phyloP scores from a whole-genome alignment of 2,888 invertebrate species.

The Tridacna gigas region DNA sequence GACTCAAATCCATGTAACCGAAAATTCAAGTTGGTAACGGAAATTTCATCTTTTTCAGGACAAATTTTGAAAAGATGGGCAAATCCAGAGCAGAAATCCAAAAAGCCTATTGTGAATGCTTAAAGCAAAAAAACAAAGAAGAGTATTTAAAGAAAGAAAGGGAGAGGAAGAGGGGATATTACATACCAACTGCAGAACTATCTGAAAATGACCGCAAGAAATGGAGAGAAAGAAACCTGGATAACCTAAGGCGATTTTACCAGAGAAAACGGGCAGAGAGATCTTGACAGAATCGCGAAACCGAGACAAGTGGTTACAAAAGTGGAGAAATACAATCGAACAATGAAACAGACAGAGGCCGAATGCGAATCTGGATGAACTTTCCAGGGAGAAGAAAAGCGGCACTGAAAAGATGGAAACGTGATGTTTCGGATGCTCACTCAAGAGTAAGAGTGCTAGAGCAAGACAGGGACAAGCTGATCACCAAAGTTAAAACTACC shows the following conservation, averaged over 20 bases:
- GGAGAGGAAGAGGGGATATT: slow-evolving; percentile 36
- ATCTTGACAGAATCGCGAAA: neutral
- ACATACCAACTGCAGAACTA: slow-evolving; percentile 36
- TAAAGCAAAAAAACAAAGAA: slow-evolving; percentile 52
- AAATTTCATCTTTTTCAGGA: slow-evolving; percentile 27
- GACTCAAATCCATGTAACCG: slow-evolving; percentile 23
- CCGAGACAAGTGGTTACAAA: neutral
- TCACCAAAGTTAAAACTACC: slow-evolving; percentile 13
- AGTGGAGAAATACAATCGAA: neutral
- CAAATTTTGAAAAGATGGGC: slow-evolving; percentile 37
- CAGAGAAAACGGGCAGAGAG: slow-evolving; percentile 23
- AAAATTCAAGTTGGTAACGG: slow-evolving; percentile 36
- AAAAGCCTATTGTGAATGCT: slow-evolving; percentile 45
- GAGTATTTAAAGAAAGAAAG: slow-evolving; percentile 52
- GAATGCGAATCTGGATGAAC: slow-evolving; percentile 5
- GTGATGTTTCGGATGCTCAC: slow-evolving; percentile 26
- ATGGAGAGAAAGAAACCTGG: slow-evolving; percentile 32
- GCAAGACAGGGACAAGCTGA: slow-evolving; percentile 35
- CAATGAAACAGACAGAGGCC: slow-evolving; percentile 13
- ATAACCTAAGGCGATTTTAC: slow-evolving; percentile 31
- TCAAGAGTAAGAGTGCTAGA: slow-evolving; percentile 37
- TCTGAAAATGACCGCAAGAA: slow-evolving; percentile 30
- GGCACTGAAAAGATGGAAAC: slow-evolving; percentile 33
- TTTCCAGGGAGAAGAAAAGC: slow-evolving; percentile 18
- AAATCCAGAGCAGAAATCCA: slow-evolving; percentile 57